phyloP scores from a whole-genome alignment of 1,140 invertebrate species.

The Philopotamus ludificatus region DNA sequence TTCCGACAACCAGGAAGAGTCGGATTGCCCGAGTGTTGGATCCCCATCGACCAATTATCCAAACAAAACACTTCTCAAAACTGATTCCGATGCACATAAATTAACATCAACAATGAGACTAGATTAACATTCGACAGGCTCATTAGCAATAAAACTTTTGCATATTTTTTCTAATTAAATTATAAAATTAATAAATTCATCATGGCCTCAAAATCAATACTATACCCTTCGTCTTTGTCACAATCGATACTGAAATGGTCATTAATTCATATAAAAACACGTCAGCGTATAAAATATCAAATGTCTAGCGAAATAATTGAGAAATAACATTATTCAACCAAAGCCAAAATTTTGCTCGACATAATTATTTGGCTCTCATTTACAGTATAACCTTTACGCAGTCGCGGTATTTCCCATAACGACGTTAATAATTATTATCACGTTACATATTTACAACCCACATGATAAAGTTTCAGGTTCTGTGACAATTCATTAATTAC shows the following conservation, averaged over 20 bases:
- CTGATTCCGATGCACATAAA: background rate
- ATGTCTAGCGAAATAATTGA: no score
- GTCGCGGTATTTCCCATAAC: no score
- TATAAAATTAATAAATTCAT: background rate
- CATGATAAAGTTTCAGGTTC: background rate
- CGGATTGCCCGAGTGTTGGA: conserved; percentile 1
- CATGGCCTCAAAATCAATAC: background rate
- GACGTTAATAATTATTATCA: no score
- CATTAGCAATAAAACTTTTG: background rate
- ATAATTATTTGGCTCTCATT: no score
- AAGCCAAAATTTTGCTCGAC: no score
- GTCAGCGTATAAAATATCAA: no score
- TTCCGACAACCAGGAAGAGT: conserved; percentile 11
- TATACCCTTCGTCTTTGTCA: no score
- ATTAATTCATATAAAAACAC: no score
- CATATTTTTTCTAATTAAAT: background rate
- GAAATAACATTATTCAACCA: no score
- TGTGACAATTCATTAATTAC: background rate
- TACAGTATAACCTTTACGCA: no score
- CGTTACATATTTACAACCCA: no score
- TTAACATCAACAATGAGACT: background rate
- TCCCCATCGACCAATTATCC: background rate
- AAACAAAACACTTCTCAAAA: background rate
- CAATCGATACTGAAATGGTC: no score
- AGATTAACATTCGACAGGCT: background rate